Evolutionary conservation across 2,888 invertebrate species (phyloP).

Genomic region (Lapara coniferarum): DNA sequence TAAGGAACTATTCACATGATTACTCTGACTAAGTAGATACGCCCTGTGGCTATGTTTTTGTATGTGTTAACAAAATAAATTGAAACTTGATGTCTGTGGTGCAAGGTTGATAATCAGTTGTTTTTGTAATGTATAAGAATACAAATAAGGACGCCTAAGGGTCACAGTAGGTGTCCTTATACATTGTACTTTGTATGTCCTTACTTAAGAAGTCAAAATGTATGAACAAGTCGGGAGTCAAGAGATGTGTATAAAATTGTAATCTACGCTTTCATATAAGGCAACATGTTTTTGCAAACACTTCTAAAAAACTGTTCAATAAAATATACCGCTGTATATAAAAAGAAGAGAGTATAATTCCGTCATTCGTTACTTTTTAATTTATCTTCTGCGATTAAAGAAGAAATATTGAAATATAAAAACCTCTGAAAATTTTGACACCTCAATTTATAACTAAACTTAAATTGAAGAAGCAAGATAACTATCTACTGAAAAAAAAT

Average conservation of each 20-base stretch:
- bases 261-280: background rate
- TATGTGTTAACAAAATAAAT: slow-evolving; percentile 34
- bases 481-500: slow-evolving; percentile 25
- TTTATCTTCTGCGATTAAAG: background rate
- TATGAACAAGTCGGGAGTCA: slow-evolving; percentile 37
- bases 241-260: slow-evolving; percentile 23
- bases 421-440: background rate
- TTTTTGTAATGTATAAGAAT: slow-evolving; percentile 38
- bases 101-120: slow-evolving; percentile 42
- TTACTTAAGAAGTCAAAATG: slow-evolving; percentile 53
- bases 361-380: background rate
- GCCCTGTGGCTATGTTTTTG: slow-evolving; percentile 75
- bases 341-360: background rate
- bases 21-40: slow-evolving; percentile 78
- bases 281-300: background rate
- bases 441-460: background rate
- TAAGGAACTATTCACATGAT: slow-evolving; percentile 77
- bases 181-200: slow-evolving; percentile 66
- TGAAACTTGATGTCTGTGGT: slow-evolving; percentile 30
- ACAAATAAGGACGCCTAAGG: slow-evolving; percentile 73
- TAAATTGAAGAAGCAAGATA: background rate
- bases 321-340: background rate
- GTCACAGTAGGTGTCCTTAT: slow-evolving; percentile 73
- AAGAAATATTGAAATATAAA: background rate
- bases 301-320: background rate